Conservation (phyloP, 92 coral and sea anemone species). For the Siderastrea radians region DNA sequence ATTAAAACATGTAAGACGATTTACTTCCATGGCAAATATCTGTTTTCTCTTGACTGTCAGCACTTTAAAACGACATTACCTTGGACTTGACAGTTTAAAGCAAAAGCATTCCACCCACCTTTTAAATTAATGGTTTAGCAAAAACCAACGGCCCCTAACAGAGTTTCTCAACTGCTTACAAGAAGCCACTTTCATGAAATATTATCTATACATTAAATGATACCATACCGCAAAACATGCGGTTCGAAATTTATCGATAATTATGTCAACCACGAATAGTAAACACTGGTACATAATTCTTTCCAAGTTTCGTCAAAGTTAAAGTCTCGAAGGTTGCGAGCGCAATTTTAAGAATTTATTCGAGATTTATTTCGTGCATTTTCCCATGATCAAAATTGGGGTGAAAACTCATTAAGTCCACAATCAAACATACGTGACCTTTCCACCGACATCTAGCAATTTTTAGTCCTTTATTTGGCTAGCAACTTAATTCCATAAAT, state of each 20-base stretch:
- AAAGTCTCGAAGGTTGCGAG: no score
- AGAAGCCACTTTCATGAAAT: not conserved
- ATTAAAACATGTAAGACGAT: no score
- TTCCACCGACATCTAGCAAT: no score
- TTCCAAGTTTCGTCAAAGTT: no score
- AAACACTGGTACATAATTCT: no score
- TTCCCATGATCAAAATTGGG: no score
- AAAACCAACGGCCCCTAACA: not conserved
- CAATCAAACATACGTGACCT: no score
- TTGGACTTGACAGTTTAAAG: not conserved
- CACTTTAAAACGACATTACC: not conserved
- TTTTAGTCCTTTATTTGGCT: no score
- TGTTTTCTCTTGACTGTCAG: not conserved
- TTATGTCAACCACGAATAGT: not conserved
- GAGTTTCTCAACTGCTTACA: not conserved
- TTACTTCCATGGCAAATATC: not conserved
- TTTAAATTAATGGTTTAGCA: not conserved
- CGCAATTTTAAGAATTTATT: no score
- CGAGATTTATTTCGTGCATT: no score
- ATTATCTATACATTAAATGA: not conserved
- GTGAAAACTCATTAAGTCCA: no score
- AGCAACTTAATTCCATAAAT: not conserved
- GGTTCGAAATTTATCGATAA: not conserved
- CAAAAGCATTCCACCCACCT: not conserved
- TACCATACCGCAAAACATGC: not conserved